Conservation (phyloP, 2,888 invertebrate species). For the Epistrophella euchroma region DNA sequence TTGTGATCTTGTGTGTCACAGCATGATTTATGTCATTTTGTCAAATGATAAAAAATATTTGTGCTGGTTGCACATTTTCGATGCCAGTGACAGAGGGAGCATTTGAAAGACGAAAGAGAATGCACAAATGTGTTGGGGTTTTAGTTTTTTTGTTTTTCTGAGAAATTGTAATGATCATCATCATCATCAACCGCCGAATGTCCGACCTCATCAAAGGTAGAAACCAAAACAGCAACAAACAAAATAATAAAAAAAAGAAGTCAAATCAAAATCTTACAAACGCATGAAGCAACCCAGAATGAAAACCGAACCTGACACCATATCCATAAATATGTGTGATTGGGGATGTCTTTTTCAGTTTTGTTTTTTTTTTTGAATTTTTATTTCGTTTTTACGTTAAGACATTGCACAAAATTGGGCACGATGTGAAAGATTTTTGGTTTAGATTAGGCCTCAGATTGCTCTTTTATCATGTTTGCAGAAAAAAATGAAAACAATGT, state of each 20-base stretch:
- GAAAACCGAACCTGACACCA: constrained; percentile 64
- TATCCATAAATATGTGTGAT: constrained; percentile 66
- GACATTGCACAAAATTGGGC: constrained; percentile 52
- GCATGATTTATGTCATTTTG: constrained; percentile 75
- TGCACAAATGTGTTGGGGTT: constrained; percentile 30
- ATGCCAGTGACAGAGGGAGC: background rate
- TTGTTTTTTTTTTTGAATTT: background rate
- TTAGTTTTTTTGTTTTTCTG: constrained; percentile 48
- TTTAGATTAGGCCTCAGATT: constrained; percentile 64
- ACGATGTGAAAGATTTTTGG: constrained; percentile 65
- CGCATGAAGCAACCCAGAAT: constrained; percentile 51
- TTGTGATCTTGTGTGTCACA: constrained; percentile 75
- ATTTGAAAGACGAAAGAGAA: constrained; percentile 19
- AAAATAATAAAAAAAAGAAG: background rate
- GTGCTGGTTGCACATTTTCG: constrained; percentile 64
- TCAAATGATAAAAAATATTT: constrained; percentile 76
- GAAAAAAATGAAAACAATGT: constrained; percentile 37
- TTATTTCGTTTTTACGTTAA: constrained; percentile 14
- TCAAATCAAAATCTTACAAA: constrained; percentile 42
- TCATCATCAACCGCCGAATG: constrained; percentile 56
- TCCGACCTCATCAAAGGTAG: constrained; percentile 68
- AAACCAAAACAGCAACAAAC: constrained; percentile 37
- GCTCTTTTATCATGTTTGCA: constrained; percentile 42
- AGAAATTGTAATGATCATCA: constrained; percentile 73
- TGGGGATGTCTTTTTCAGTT: constrained; percentile 52